A percentile compares a stretch with the other conserved stretches of the same genome.
These are phyloP conservation scores for Astropecten irregularis DNA, from an alignment of 53 echinoderm and acorn worm genomes.

Conservation along the genomic window DNA sequence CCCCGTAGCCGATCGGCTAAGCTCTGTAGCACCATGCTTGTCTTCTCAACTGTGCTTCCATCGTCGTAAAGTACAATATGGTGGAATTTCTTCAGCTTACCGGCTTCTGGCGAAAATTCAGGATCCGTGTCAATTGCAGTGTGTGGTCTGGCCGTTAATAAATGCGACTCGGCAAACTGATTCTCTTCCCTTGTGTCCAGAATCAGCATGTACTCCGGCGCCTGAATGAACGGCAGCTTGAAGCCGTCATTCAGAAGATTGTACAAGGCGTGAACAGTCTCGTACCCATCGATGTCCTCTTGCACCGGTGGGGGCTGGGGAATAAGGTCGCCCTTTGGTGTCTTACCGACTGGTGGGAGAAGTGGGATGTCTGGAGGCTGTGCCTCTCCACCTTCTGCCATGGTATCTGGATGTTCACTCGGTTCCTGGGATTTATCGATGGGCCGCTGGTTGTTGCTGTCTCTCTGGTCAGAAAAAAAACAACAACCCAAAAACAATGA, in stretches of 20 bases:
- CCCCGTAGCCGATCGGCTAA: conserved; percentile 41
- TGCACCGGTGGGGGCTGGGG: conserved; percentile 9
- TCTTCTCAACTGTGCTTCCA: conserved; percentile 34
- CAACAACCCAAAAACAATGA: too few species aligned
- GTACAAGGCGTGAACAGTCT: conserved; percentile 71
- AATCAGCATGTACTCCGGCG: conserved; percentile 72
- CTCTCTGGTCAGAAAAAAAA: too few species aligned
- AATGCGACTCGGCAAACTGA: conserved; percentile 32
- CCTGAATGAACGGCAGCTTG: conserved; percentile 67
- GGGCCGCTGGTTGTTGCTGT: neutral
- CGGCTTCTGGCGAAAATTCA: conserved; percentile 68
- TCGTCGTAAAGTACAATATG: conserved; percentile 82
- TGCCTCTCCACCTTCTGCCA: neutral
- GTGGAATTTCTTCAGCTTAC: conserved; percentile 63
- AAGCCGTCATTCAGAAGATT: conserved; percentile 80
- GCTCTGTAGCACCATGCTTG: conserved; percentile 1
- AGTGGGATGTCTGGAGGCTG: conserved; percentile 5
- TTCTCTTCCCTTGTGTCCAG: conserved; percentile 68
- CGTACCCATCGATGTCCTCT: conserved; percentile 61
- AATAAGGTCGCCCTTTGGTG: conserved; percentile 25
- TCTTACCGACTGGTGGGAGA: conserved; percentile 22
- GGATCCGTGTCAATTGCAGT: conserved; percentile 80
- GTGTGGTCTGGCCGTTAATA: conserved; percentile 78
- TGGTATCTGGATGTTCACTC: neutral
- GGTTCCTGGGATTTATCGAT: neutral